A percentile compares a stretch with the other conserved stretches of the same genome.
phyloP scores from a whole-genome alignment of 2,888 invertebrate genomes.

The Archips xylosteana region DNA sequence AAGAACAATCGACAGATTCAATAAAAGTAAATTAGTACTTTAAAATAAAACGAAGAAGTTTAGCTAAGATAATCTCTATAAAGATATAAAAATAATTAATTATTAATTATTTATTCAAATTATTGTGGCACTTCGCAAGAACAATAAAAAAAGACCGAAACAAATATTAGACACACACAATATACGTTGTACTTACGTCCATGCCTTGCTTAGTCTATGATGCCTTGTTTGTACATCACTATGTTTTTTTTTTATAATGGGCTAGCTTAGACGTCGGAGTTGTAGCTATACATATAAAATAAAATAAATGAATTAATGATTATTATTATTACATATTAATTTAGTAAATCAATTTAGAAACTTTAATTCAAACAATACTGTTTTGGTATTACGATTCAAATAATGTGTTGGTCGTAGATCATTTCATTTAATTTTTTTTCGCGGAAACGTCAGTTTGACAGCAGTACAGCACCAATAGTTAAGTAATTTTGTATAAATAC shows the following conservation, averaged over 20 bases:
- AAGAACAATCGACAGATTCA: not conserved
- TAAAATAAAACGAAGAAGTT: not conserved
- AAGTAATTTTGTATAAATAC: constrained; percentile 44
- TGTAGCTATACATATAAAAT: not conserved
- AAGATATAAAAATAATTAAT: not conserved
- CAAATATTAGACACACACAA: not conserved
- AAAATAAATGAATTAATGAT: not conserved
- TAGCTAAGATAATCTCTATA: too few relatives aligned
- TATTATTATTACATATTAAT: not conserved
- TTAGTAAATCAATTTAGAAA: too few relatives aligned
- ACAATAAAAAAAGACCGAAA: not conserved
- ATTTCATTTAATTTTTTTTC: not conserved
- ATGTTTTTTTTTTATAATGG: not conserved
- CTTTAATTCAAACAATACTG: not conserved
- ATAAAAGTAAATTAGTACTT: not conserved
- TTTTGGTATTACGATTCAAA: not conserved
- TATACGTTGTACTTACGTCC: too few relatives aligned
- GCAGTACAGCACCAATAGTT: constrained; percentile 46
- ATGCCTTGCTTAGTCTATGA: too few relatives aligned
- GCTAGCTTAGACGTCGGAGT: not conserved
- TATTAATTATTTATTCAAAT: not conserved
- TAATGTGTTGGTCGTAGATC: not conserved
- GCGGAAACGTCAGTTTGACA: constrained; percentile 37
- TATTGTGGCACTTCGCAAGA: not conserved
- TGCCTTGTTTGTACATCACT: constrained; percentile 10